Evolutionary conservation across 2,113 vertebrate genomes (phyloP), one percentile per base, ranked within the genome.

Genomic region (Equus przewalskii): DNA sequence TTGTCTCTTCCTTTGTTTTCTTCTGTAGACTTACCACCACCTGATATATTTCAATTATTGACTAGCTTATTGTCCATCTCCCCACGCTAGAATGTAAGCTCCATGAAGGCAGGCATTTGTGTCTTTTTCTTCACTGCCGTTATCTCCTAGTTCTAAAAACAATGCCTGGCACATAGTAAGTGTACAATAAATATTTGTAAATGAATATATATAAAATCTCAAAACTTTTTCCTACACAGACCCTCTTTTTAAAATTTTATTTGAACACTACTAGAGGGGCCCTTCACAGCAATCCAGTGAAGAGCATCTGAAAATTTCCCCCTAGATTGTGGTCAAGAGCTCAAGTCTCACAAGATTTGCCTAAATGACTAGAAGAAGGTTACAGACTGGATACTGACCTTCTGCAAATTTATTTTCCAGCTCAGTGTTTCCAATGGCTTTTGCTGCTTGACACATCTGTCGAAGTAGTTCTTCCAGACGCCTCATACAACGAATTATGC

Each of bases 331-430:
- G 22, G 28, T 64, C 33, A 65, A 51, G 64, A 64, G 36, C 7
- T 91, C 75, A 49, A 26, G 18, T 79, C 44, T 67, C 58, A 92
- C 1, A 92, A 76, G 22, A 89, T 80, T 72, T 49, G 30, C 33
- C 69, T 60, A 33, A 49, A 88, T 36, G 60, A 49, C 33, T 54
- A 82, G 41, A 60, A 75, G 93, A 85, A 90, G 5, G 10, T 82
- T 56, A 92, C 19, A 51, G 76, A 82, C 16, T 56, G 19, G 89
- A 92, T 91, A 98, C 99, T 96, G 97, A 99, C 99, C 99, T 98
- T 99, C 99, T 86, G 99, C 99, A 98, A 99, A 99, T 97, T 99
- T 99, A 96, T 99, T 99, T 99, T 99, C 99, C 99, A 99, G 98
- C 70, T 99, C 99, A 0, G 99, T 99, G 98, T 99, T 99, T 95